phyloP scores from a whole-genome alignment of 2,797 vertebrate genomes.

The Eurystomus glaucurus region DNA sequence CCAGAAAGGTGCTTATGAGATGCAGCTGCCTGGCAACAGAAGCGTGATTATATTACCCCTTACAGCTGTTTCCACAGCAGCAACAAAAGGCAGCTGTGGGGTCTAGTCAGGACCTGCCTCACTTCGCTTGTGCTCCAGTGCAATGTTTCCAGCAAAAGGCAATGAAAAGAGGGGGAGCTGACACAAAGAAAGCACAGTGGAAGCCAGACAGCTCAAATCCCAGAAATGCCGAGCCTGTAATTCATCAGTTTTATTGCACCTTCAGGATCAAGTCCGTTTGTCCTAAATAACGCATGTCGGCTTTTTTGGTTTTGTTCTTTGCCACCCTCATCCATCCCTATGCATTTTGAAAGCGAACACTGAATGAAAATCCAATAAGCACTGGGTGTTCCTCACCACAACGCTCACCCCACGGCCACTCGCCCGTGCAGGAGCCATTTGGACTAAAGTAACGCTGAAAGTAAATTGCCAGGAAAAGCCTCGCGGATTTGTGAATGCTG shows the following conservation, averaged over 20 bases:
- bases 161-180: background rate
- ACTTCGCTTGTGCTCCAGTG: constrained; percentile 6
- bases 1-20: constrained; percentile 47
- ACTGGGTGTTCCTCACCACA: background rate
- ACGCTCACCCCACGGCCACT: background rate
- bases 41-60: constrained; percentile 35
- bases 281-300: background rate
- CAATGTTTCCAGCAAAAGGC: constrained; percentile 30
- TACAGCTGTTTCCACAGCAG: constrained; percentile 65
- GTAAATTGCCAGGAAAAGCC: background rate
- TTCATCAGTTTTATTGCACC: constrained; percentile 56
- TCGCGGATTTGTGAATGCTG: background rate
- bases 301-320: background rate
- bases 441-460: background rate
- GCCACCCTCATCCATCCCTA: background rate
- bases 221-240: constrained; percentile 20
- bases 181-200: constrained; percentile 61
- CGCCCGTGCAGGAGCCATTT: background rate
- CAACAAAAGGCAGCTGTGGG: constrained; percentile 71
- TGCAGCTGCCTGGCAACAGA: constrained; percentile 49
- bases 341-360: rapidly evolving
- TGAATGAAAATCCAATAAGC: background rate
- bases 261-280: background rate
- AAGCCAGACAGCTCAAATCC: constrained; percentile 43
- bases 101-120: constrained; percentile 31